Evolutionary conservation across 2,888 invertebrate species (phyloP), one percentile per base, ranked within the genome.

Genomic region (Hipparchia semele): DNA sequence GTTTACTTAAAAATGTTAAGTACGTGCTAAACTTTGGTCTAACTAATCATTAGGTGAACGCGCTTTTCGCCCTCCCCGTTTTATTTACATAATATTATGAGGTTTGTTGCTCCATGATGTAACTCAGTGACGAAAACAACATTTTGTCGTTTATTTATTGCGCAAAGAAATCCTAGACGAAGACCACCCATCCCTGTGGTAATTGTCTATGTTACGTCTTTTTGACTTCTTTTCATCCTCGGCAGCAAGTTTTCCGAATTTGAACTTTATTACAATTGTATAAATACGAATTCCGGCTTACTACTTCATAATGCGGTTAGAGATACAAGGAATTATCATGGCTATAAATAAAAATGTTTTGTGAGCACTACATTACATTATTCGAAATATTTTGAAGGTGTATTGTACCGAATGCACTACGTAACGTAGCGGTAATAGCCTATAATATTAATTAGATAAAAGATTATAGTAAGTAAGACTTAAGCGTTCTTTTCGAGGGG

Each of bases 121-220:
- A 4, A n/a, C 54, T n/a, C 54, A 54, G 13, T 56, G 56, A 13
- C n/a, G 9, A 64, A 33, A 64, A 33, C 64, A 51, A 64, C 51
- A 51, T 64, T 61, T 56, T 13, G 13, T 68, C 10, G 12, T 60
- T 70, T 51, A 68, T 75, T 75, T 72, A 72, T 71, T 71, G 58
- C 9, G 58, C 53, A 49, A 58, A 64, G 23, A 65, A 61, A 66
- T 68, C 60, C 73, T 73, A 75, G 62, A 72, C 61, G 68, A 9
- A 45, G 75, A 69, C 75, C 75, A 71, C 75, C 75, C 73, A 73
- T 69, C 56, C 10, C 49, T 33, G 68, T 33, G 60, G 68, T 68
- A 68, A 58, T 45, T 65, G 65, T 64, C 65, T 66, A 45, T 72
- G 64, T 59, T 68, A 68, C 68, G 45, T 67, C 67, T 70, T 70